phyloP scores from a whole-genome alignment of 2,797 vertebrate genomes.

The Amphiprion clarkii region DNA sequence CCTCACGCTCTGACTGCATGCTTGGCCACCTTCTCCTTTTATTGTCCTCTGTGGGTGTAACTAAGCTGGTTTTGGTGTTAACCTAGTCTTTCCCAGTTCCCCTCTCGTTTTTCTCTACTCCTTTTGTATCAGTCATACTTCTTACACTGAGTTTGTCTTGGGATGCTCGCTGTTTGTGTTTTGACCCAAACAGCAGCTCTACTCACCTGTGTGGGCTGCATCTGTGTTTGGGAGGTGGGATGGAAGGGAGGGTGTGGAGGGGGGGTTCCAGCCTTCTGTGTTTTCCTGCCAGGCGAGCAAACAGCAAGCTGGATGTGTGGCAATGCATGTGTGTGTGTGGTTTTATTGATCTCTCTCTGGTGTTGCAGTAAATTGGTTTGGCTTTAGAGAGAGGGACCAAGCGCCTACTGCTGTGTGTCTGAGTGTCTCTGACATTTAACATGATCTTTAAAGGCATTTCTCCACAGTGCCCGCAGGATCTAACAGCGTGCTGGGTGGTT shows the following conservation, averaged over 20 bases:
- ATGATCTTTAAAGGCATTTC: conserved; percentile 91
- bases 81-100: conserved; percentile 61
- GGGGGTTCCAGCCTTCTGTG: conserved; percentile 64
- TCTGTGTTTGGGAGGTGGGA: conserved; percentile 66
- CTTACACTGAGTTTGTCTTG: conserved; percentile 69
- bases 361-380: conserved; percentile 86
- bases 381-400: conserved; percentile 81
- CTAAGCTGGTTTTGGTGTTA: conserved; percentile 70
- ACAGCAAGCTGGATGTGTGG: conserved; percentile 66
- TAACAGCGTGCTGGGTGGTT: conserved; percentile 81
- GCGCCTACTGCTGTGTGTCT: conserved; percentile 85
- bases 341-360: conserved; percentile 81
- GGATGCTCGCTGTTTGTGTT: conserved; percentile 74
- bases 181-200: conserved; percentile 75
- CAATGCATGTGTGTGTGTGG: conserved; percentile 29
- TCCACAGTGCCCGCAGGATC: conserved; percentile 85
- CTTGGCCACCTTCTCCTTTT: conserved; percentile 63
- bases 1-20: conserved; percentile 50
- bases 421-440: conserved; percentile 90
- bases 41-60: conserved; percentile 64
- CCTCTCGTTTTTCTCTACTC: conserved; percentile 43
- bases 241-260: conserved; percentile 17
- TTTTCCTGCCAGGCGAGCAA: conserved; percentile 76
- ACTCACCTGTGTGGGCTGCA: conserved; percentile 77
- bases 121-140: conserved; percentile 58